Evolutionary conservation across 2,888 invertebrate genomes (phyloP).

Genomic region (Noctua janthina): DNA sequence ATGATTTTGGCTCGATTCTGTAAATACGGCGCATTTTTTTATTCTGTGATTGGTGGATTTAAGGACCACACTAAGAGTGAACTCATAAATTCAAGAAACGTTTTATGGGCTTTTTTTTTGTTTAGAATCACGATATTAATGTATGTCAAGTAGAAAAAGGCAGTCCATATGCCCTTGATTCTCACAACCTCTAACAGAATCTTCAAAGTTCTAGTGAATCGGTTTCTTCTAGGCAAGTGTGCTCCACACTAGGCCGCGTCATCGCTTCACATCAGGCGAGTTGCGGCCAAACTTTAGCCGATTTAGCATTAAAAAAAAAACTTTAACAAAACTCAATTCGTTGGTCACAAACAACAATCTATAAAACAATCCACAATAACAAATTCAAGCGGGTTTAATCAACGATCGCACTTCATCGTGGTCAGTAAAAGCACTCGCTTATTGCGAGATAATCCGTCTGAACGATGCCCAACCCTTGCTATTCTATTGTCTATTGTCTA

Average conservation of each 20-base stretch:
- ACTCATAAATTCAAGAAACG: too few species aligned
- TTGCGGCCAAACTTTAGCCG: too few species aligned
- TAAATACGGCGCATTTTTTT: background rate
- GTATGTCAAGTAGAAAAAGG: background rate
- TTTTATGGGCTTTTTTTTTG: too few species aligned
- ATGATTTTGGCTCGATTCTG: background rate
- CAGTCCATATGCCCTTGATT: background rate
- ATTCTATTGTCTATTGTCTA: slow-evolving; percentile 76
- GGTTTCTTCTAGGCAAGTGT: too few species aligned
- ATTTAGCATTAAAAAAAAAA: too few species aligned
- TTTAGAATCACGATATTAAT: too few species aligned
- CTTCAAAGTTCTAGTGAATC: too few species aligned
- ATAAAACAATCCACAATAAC: slow-evolving; percentile 3
- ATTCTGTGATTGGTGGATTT: background rate
- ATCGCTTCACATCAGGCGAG: too few species aligned
- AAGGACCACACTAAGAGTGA: too few species aligned
- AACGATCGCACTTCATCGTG: slow-evolving; percentile 37
- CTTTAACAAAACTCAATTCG: background rate
- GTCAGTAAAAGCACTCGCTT: slow-evolving; percentile 55
- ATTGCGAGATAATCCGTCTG: slow-evolving; percentile 73
- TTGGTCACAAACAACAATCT: background rate
- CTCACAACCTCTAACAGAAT: background rate
- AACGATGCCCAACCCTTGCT: slow-evolving; percentile 83
- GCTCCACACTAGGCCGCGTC: too few species aligned
- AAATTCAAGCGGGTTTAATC: slow-evolving; percentile 40